Evolutionary conservation across 30 jellyfish, hydroid and myxozoan species (phyloP), one percentile per base, ranked within the genome.

Genomic region (Aurelia sp.): DNA sequence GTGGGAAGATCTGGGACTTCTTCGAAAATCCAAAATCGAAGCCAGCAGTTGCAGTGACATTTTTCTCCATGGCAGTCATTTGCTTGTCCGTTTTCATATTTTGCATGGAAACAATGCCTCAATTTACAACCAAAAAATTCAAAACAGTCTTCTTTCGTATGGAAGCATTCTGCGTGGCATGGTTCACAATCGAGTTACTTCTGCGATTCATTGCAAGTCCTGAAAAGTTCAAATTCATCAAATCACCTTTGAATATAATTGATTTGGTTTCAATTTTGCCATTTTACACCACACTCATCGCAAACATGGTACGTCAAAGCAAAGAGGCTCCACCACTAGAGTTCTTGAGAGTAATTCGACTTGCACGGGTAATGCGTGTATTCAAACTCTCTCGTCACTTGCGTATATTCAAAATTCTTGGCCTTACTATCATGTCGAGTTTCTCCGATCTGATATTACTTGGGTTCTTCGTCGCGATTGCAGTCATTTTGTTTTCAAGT

Each of bases 51-150:
- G 74, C 77, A 1, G 74, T 80, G 20, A 87, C 97, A 2, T 50
- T 80, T n/a, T 81, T 89, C 74, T 80, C 97, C 31, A 82, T 89
- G 48, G 31, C 88, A 41, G 77, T 89, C n/a, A 89, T 89, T 21
- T 51, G 81, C 50, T 15, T 67, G 18, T 77, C 92, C 16, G 91
- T 89, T 10, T 69, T 81, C 6, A 57, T 59, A 13, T 89, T 89
- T 44, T 89, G 97, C 90, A 51, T 89, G 82, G 97, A 89, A 59
- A 89, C 97, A 11, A 72, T 89, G 67, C 90, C 91, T 13, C 13
- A 33, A 12, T 80, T 70, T 72, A 44, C 48, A 53, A 52, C 58
- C 18, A 11, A 78, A 10, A n/a, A 65, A 18, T 50, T 51, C 35
- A n/a, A 38, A 40, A 50, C 53, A 24, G 50, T 31, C 0, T 59